A percentile compares a stretch with the other conserved stretches of the same genome.
These are phyloP conservation scores for Lypha dubia DNA, from an alignment of 2,888 invertebrate species.

Conservation along the genomic window DNA sequence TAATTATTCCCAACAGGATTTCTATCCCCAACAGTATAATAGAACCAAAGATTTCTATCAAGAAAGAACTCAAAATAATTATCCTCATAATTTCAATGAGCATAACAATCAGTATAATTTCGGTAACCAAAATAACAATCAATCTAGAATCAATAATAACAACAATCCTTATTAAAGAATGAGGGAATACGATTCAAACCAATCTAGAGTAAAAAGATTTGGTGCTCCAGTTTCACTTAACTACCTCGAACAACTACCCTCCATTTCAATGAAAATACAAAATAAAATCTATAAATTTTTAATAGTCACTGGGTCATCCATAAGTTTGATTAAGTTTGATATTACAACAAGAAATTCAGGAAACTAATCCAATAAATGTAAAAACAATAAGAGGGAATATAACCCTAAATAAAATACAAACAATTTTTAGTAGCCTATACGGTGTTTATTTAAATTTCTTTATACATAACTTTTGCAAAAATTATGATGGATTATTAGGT, in stretches of 20 bases:
- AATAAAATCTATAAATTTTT: background rate
- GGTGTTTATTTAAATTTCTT: background rate
- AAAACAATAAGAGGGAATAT: background rate
- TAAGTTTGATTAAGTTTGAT: background rate
- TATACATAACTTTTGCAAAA: background rate
- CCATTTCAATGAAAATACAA: background rate
- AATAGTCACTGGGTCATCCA: background rate
- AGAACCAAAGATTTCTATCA: background rate
- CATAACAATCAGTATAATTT: background rate
- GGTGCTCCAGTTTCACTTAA: conserved; percentile 7
- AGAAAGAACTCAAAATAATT: background rate
- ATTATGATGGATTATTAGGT: conserved; percentile 10
- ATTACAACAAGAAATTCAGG: background rate
- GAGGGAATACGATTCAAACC: conserved; percentile 8
- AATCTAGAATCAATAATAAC: conserved; percentile 5
- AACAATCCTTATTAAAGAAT: background rate
- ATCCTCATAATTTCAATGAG: background rate
- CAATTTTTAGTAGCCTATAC: background rate
- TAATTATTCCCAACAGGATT: background rate
- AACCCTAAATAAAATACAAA: background rate
- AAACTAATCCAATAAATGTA: background rate
- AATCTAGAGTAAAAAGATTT: conserved; percentile 18
- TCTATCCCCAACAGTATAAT: background rate
- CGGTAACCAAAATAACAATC: background rate
- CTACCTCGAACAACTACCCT: too few relatives aligned